These are phyloP conservation scores for Passer montanus DNA, from an alignment of 2,113 vertebrate species.

Conservation along the genomic window DNA sequence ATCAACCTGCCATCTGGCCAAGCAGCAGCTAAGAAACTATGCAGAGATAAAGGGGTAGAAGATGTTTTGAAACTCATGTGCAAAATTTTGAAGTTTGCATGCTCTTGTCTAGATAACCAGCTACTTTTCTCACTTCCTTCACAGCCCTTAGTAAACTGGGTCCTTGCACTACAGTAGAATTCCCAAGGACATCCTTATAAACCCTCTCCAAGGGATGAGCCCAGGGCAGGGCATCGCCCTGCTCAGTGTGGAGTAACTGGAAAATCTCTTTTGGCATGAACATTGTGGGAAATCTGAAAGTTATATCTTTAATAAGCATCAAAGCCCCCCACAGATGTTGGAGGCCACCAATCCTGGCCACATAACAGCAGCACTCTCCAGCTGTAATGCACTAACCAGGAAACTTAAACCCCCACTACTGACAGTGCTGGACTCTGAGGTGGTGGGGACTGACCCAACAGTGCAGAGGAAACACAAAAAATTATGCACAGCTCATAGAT, in stretches of 20 bases:
- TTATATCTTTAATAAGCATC: background rate
- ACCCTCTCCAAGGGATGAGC: background rate
- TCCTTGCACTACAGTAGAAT: background rate
- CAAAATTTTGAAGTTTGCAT: background rate
- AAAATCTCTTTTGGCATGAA: background rate
- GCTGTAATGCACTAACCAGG: background rate
- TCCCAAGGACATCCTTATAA: background rate
- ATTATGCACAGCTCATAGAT: background rate
- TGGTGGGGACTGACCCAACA: background rate
- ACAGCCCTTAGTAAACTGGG: background rate
- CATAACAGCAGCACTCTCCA: background rate
- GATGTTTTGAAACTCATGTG: background rate
- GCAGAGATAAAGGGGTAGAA: background rate
- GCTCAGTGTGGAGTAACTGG: background rate
- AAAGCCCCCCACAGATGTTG: background rate
- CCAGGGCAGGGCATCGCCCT: background rate
- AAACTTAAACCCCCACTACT: background rate
- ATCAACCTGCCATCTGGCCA: background rate
- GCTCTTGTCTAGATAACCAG: background rate
- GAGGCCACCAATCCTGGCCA: background rate
- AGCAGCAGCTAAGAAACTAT: background rate
- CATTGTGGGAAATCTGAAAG: background rate
- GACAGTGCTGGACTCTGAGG: accelerated
- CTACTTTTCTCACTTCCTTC: background rate
- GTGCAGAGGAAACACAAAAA: background rate